Conservation (phyloP, 1,140 invertebrate species). For the Portunus trituberculatus region DNA sequence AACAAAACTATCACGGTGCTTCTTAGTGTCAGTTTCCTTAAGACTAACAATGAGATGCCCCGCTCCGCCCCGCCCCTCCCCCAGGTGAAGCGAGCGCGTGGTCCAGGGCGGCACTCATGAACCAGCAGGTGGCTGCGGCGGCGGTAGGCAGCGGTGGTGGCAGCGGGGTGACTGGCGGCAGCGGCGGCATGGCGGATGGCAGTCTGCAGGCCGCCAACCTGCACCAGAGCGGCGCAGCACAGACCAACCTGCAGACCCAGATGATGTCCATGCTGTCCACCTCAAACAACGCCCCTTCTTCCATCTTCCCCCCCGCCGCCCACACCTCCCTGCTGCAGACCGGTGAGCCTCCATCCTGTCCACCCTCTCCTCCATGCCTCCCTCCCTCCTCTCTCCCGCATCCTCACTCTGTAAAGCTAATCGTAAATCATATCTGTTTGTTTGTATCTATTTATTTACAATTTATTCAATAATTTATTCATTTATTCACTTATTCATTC, state of each 20-base stretch:
- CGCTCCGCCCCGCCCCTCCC: neutral
- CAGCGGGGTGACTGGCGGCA: neutral
- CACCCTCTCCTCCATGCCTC: neutral
- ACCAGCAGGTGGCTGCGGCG: slow-evolving; percentile 64
- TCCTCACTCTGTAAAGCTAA: neutral
- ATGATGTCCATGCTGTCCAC: slow-evolving; percentile 70
- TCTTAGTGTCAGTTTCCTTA: neutral
- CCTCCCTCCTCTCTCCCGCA: neutral
- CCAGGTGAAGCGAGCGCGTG: slow-evolving; percentile 63
- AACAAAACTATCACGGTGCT: neutral
- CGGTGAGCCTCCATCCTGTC: neutral
- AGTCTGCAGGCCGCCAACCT: neutral
- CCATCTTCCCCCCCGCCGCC: slow-evolving; percentile 55
- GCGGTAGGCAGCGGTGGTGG: slow-evolving; percentile 36
- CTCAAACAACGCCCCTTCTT: slow-evolving; percentile 55
- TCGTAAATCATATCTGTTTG: slow-evolving; percentile 56
- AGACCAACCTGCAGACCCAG: slow-evolving; percentile 67
- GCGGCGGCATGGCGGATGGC: neutral
- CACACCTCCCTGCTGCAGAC: slow-evolving; percentile 64
- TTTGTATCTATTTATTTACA: slow-evolving; percentile 32
- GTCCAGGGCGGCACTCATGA: slow-evolving; percentile 69
- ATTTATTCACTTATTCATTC: slow-evolving; percentile 43
- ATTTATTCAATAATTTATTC: slow-evolving; percentile 44
- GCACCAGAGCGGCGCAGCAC: slow-evolving; percentile 32
- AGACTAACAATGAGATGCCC: neutral